Evolutionary conservation across 2,797 vertebrate genomes (phyloP), one percentile per base, ranked within the genome.

Genomic region (Anguilla megastoma): DNA sequence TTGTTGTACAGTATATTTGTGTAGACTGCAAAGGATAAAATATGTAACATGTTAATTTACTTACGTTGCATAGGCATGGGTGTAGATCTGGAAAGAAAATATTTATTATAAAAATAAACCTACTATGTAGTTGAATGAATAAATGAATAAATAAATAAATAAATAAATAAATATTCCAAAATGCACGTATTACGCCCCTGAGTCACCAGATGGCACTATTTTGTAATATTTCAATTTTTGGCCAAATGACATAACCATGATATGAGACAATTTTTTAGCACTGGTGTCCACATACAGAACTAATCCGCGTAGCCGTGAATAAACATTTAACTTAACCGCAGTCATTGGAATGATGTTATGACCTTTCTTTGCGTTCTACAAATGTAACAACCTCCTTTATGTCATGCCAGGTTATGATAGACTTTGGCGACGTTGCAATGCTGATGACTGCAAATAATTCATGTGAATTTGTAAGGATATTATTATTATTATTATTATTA

Each of bases 171-270:
- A 10, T 33, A 21, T 3, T 3, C 1, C 2, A 58, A 58, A 36
- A 14, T 33, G 30, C 14, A 33, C 27, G 84, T 36, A 60, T 41
- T 36, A 85, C 30, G 12, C 1, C 54, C 12, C 5, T 3, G 1
- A 36, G 33, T 60, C 84, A 85, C 84, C 84, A 85, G 84, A 66
- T 85, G 84, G 84, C 84, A 63, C 84, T 85, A 63, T 63, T 63
- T 21, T 27, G n/a, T 58, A 63, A 85, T 56, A 85, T n/a, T 58
- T n/a, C 21, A 48, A 24, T 45, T 3, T 82, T 6, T 0, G 36
- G 79, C 5, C 9, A 50, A 82, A 82, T 82, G 9, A 82, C 24
- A 8, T 50, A 82, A 48, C 69, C 33, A 36, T 41, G 74, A 76
- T 33, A 74, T 74, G 30, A 9, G 27, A 41, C 33, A 41, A 21